Evolutionary conservation across 2,888 invertebrate genomes (phyloP), one percentile per base, ranked within the genome.

Genomic region (Cheilosia urbana): DNA sequence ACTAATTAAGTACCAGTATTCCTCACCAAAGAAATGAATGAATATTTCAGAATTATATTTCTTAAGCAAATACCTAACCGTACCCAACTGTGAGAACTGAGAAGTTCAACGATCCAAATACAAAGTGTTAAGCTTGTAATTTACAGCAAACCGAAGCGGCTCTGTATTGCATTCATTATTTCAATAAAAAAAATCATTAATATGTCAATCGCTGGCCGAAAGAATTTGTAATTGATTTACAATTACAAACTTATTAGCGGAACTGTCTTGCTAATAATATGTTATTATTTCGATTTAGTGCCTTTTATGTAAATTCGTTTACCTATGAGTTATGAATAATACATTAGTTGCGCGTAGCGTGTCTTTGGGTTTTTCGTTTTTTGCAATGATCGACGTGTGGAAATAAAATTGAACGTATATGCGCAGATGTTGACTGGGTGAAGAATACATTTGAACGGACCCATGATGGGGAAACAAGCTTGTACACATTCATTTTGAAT

Each of bases 141-240:
- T 17, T 6, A 27, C 4, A 34, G 13, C 45, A 24, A 58, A 7
- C 34, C 24, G 13, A 57, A 19, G 15, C n/a, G 34, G 30, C n/a
- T 11, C 15, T 13, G 13, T 37, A 37, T 21, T 21, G 2, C 27
- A 27, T 27, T 6, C 27, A 6, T n/a, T 71, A 69, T 69, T 55
- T n/a, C 11, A 75, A 47, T 47, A 21, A 19, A n/a, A 24, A 58
- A 40, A 4, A 1, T 53, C 4, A 62, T 77, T 24, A 45, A 62
- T 55, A 65, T 69, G 45, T 37, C 11, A 24, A 24, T 37, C 60
- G 21, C 47, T 13, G n/a, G 37, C 27, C 13, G 1, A 4, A 45
- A 24, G 19, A 69, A 77, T 69, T 69, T 77, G 68, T 62, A 60
- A 69, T 69, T 53, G 24, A 77, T 62, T 77, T 62, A 49, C 55